A percentile compares a stretch with the other conserved stretches of the same genome.
Conservation (phyloP, 2,888 invertebrate species). For the Antheraea yamamai region DNA sequence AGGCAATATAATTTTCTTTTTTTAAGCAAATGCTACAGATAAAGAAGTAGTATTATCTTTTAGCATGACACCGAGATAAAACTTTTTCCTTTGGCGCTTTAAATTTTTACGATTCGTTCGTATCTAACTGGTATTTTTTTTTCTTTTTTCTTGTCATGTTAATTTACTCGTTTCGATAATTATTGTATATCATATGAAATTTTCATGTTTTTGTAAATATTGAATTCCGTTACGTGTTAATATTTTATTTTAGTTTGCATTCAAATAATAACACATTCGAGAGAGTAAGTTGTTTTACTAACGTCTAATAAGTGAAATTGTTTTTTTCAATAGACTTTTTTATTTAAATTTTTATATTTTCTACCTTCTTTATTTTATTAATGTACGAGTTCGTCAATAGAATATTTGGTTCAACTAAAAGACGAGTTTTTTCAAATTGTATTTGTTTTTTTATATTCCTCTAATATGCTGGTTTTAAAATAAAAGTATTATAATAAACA, state of each 20-base stretch:
- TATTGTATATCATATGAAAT: not conserved
- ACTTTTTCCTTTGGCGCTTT: slow-evolving; percentile 43
- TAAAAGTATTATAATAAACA: no score
- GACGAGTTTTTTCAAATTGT: no score
- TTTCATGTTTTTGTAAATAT: not conserved
- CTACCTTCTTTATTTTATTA: no score
- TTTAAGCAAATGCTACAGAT: slow-evolving; percentile 51
- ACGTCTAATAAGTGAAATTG: no score
- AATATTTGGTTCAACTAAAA: no score
- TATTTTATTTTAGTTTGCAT: not conserved
- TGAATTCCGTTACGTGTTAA: not conserved
- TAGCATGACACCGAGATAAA: slow-evolving; percentile 53
- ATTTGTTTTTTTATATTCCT: no score
- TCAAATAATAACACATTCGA: no score
- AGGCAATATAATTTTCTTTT: slow-evolving; percentile 63
- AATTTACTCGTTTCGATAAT: not conserved
- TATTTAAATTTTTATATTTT: no score
- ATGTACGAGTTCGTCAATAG: no score
- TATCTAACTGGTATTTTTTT: slow-evolving; percentile 30
- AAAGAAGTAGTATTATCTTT: slow-evolving; percentile 58
- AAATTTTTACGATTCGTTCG: slow-evolving; percentile 39
- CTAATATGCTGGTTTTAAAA: no score
- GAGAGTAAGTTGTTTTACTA: no score
- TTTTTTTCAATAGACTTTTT: no score
- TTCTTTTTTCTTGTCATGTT: not conserved